Percentiles rank a stretch among this genome's conserved stretches.
Conservation (phyloP, 2,797 vertebrate genomes). For the Danio kyathit region DNA sequence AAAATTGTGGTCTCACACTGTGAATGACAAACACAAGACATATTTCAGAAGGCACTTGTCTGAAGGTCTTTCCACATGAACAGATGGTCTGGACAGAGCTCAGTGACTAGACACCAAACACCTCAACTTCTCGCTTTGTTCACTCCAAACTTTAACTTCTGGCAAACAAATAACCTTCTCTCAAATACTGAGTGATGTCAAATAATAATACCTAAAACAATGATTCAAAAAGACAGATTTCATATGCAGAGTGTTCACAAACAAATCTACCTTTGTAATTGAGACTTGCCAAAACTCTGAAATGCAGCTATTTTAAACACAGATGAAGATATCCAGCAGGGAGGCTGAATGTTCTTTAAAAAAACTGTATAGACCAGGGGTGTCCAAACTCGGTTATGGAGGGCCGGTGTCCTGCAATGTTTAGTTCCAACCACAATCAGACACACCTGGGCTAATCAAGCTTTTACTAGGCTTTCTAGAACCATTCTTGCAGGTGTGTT, state of each 20-base stretch:
- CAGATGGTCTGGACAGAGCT: constrained; percentile 65
- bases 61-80: constrained; percentile 59
- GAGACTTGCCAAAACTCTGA: background rate
- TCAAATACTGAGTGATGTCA: constrained; percentile 24
- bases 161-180: background rate
- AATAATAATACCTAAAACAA: background rate
- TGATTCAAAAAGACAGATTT: background rate
- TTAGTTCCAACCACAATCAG: too few species aligned
- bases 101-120: constrained; percentile 50
- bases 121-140: constrained; percentile 40
- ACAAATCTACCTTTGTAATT: background rate
- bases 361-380: background rate
- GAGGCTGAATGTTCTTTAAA: background rate
- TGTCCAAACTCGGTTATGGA: too few species aligned
- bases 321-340: background rate
- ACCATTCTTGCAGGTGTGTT: too few species aligned
- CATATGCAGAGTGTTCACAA: background rate
- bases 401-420: too few species aligned
- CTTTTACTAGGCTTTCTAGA: too few species aligned
- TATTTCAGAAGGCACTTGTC: constrained; percentile 56
- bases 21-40: constrained; percentile 29
- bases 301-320: background rate
- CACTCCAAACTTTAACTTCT: constrained; percentile 27
- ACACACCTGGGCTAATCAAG: too few species aligned
- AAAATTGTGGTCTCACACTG: constrained; percentile 49